A percentile compares a stretch with the other conserved stretches of the same genome.
phyloP scores from a whole-genome alignment of 1,140 invertebrate species.

The Tetramorium simillimum region DNA sequence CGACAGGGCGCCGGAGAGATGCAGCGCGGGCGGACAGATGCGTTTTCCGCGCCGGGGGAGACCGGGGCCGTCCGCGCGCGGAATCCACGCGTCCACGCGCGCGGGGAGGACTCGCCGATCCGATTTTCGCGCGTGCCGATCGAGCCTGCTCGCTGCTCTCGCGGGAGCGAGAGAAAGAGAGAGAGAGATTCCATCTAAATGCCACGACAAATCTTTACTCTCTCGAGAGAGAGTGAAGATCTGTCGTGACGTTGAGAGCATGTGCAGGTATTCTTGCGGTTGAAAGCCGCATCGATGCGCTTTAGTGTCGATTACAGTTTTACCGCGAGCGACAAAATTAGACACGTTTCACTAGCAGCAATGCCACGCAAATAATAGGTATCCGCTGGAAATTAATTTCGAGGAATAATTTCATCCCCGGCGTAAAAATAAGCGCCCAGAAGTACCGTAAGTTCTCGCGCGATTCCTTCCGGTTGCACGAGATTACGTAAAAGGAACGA shows the following conservation, averaged over 20 bases:
- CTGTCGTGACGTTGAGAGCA: background rate
- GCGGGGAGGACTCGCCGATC: background rate
- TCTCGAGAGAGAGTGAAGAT: background rate
- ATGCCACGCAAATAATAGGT: background rate
- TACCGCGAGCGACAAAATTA: background rate
- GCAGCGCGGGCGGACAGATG: conserved; percentile 37
- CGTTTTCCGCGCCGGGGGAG: conserved; percentile 39
- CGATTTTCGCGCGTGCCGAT: background rate
- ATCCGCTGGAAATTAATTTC: background rate
- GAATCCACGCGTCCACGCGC: background rate
- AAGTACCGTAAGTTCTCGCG: background rate
- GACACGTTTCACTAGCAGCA: background rate
- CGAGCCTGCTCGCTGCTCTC: background rate
- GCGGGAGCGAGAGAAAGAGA: background rate
- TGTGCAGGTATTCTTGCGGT: background rate
- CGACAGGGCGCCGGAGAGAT: conserved; percentile 53
- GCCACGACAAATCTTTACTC: too few relatives aligned
- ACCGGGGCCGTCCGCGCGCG: background rate
- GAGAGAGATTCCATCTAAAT: background rate
- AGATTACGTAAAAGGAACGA: conserved; percentile 36
- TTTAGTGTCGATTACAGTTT: background rate
- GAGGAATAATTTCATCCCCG: background rate
- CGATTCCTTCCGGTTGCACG: background rate
- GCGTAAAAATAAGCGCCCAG: background rate
- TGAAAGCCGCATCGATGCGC: background rate